Base-by-base conservation (phyloP, 2,113 vertebrate species). In the Phrynocephalus versicolor region DNA sequence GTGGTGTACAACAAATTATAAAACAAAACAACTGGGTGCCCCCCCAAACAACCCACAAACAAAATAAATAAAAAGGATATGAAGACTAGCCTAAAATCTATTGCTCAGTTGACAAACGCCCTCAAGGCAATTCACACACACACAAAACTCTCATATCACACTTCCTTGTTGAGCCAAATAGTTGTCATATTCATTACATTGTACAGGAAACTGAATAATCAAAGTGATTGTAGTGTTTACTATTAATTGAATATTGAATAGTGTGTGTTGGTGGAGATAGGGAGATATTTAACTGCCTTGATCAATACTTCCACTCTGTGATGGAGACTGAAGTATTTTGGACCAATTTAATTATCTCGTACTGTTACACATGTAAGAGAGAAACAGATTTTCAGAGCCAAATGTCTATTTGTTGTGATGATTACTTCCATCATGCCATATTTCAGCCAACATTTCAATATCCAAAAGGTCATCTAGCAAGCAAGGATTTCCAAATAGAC, bases 401-500 rank as follows among this genome's bases (percentile, higher is more conserved):
- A 87, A 21, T 83, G 1, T 30, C 35, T 18, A 1, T 83, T 88
- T 90, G 8, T 82, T 88, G 70, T 64, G 45, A 12, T 88, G 79
- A 71, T 88, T 45, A 35, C 72, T 4, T 85, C 74, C 85, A 0
- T 45, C 86, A 27, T 0, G 1, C 35, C 73, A 9, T 85, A 51
- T 91, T 91, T 90, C 45, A 80, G 60, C 69, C 80, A 79, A 25
- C n/a, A 79, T 16, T 21, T 89, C 81, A 45, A 30, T 33, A 76
- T 71, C 67, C 87, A 86, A 85, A 92, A 87, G 45, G 30, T 82
- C 87, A 82, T 35, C 15, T 55, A 18, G 6, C 2, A 1, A 86
- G 55, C 37, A 86, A 35, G 72, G 16, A 82, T 79, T 92, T 92
- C 87, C 58, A 72, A 89, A 85, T 85, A 90, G 87, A 83, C 57